Conservation (phyloP, 2,113 vertebrate genomes). For the Nothoprocta perdicaria region DNA sequence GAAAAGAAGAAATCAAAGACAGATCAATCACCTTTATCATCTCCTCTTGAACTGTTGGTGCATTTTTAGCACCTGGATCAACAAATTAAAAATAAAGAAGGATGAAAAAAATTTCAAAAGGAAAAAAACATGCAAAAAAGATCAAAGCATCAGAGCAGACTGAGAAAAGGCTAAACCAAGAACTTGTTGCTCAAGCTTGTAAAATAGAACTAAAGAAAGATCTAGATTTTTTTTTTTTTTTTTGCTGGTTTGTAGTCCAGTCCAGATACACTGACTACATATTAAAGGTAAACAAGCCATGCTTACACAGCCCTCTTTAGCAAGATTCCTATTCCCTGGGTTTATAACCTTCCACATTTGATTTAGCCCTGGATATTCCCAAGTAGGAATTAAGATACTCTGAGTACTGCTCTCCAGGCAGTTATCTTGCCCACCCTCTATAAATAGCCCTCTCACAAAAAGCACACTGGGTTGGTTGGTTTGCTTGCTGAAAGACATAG, state of each 20-base stretch:
- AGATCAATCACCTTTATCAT: fast-evolving
- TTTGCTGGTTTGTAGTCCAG: neutral
- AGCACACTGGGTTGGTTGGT: neutral
- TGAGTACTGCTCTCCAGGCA: neutral
- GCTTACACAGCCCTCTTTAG: neutral
- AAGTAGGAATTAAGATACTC: neutral
- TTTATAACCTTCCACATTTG: too few species aligned
- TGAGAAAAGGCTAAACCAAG: neutral
- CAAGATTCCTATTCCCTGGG: too few species aligned
- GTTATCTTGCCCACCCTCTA: neutral
- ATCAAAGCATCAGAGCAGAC: neutral
- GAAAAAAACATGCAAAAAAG: neutral
- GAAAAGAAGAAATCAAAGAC: neutral
- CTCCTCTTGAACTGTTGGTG: neutral
- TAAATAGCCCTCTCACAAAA: neutral
- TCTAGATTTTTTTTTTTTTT: neutral
- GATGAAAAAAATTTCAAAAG: neutral
- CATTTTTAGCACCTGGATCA: neutral
- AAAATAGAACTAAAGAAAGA: neutral
- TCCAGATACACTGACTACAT: neutral
- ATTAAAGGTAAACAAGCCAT: neutral
- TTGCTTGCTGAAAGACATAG: neutral
- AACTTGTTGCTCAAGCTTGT: neutral
- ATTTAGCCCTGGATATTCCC: neutral
- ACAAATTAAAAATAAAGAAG: neutral